A percentile compares a stretch with the other conserved stretches of the same genome.
These are phyloP conservation scores for Xiphophorus hellerii DNA, from an alignment of 2,113 vertebrate species.

Conservation along the genomic window DNA sequence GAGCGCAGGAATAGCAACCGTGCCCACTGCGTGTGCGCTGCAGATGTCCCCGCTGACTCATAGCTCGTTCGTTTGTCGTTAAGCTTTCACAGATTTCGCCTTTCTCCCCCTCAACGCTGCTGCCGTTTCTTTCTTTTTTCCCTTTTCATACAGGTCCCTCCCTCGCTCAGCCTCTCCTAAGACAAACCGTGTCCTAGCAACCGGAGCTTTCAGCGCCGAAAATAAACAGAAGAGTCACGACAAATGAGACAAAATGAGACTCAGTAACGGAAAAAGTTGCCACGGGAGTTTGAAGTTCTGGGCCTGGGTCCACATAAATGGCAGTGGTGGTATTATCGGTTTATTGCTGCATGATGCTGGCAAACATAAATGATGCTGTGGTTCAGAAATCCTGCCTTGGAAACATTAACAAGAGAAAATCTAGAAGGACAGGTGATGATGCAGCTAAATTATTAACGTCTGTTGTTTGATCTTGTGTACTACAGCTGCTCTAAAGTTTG, in stretches of 20 bases:
- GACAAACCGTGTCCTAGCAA: constrained; percentile 81
- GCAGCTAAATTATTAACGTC: too few relatives aligned
- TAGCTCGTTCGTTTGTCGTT: constrained; percentile 72
- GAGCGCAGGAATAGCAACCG: constrained; percentile 69
- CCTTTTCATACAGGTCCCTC: constrained; percentile 55
- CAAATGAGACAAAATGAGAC: constrained; percentile 70
- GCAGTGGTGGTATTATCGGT: neutral
- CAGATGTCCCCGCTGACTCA: constrained; percentile 80
- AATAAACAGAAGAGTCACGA: constrained; percentile 76
- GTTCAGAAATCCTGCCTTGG: neutral
- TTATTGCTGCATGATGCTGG: constrained; percentile 8
- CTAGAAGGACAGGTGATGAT: neutral
- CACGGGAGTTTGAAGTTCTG: constrained; percentile 41
- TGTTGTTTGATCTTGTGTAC: too few relatives aligned
- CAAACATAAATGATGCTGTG: neutral
- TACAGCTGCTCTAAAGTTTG: too few relatives aligned
- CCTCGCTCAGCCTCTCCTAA: constrained; percentile 59
- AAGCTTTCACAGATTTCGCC: constrained; percentile 71
- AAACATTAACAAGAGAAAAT: too few relatives aligned
- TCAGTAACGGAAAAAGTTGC: constrained; percentile 64
- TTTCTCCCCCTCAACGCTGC: constrained; percentile 61
- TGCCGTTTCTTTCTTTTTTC: constrained; percentile 50
- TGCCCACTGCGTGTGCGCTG: constrained; percentile 56
- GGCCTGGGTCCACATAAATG: constrained; percentile 20
- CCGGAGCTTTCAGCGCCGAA: constrained; percentile 79